Percentiles rank a stretch among this genome's conserved stretches.
phyloP scores from a whole-genome alignment of 2,797 vertebrate species.

The Leptatherina wallacei region DNA sequence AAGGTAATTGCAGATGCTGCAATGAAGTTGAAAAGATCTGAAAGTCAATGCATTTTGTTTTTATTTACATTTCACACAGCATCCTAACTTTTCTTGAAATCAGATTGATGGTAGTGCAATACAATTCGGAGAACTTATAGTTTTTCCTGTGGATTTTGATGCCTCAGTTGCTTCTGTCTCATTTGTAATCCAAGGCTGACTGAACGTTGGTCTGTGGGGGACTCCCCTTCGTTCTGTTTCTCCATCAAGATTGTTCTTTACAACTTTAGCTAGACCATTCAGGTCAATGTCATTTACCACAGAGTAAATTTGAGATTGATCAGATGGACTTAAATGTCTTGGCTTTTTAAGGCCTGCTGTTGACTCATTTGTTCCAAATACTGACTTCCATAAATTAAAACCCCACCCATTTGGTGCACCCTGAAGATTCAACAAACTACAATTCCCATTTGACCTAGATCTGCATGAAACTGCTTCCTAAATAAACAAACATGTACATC shows the following conservation, averaged over 20 bases:
- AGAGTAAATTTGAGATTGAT: neutral
- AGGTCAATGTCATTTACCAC: neutral
- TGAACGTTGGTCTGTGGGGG: too few species aligned
- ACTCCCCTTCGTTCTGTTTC: neutral
- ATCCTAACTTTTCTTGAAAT: too few species aligned
- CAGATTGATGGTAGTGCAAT: too few species aligned
- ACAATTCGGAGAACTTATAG: too few species aligned
- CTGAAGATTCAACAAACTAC: constrained; percentile 46
- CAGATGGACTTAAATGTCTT: neutral
- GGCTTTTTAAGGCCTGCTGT: neutral
- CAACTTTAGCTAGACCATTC: neutral
- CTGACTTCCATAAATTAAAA: constrained; percentile 9
- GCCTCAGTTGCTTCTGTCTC: too few species aligned
- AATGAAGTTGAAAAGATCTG: too few species aligned
- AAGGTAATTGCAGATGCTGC: too few species aligned
- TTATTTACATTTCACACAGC: too few species aligned
- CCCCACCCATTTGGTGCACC: constrained; percentile 29
- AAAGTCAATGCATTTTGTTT: too few species aligned
- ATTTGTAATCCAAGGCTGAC: too few species aligned
- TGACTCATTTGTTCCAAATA: constrained; percentile 4
- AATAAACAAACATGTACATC: constrained; percentile 53
- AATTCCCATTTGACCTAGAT: constrained; percentile 54
- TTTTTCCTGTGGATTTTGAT: too few species aligned
- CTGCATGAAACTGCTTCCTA: constrained; percentile 31
- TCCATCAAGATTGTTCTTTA: neutral